Evolutionary conservation across 2,113 vertebrate species (phyloP).

Genomic region (Cranoglanis bouderius): DNA sequence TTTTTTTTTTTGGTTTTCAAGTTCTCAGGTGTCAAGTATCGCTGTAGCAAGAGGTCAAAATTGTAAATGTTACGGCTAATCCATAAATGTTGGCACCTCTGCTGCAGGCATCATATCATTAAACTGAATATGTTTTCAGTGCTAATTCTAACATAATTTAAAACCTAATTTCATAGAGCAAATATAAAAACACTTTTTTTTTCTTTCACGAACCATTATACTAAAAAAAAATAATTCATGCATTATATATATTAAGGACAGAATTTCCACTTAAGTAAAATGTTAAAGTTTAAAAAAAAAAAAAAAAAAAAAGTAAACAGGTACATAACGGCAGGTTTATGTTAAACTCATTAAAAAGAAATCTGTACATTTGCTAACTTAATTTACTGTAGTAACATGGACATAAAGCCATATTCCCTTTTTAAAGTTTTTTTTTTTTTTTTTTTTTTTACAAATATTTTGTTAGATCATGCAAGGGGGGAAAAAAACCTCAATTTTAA

Average conservation of each 20-base stretch:
- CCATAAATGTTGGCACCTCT: not conserved
- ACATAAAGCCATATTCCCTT: not conserved
- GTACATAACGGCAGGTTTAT: not conserved
- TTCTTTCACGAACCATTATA: not conserved
- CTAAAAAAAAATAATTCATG: not conserved
- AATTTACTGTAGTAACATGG: not conserved
- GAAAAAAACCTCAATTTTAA: not conserved
- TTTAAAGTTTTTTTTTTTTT: too few species aligned
- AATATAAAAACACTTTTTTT: not conserved
- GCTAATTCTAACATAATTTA: not conserved
- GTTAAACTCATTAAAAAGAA: not conserved
- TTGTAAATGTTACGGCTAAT: not conserved
- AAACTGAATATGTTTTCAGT: not conserved
- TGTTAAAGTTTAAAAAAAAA: not conserved
- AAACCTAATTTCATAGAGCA: not conserved
- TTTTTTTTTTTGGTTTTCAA: not conserved
- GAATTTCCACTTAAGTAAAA: not conserved
- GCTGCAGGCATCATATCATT: not conserved
- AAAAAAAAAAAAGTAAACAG: not conserved
- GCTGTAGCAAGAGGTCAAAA: not conserved
- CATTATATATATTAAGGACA: not conserved
- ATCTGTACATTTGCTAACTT: not conserved
- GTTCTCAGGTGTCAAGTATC: not conserved
- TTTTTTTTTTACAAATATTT: not conserved
- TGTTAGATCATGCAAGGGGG: not conserved